These are phyloP conservation scores for Mythimna impura DNA, from an alignment of 2,888 invertebrate species.

Conservation along the genomic window DNA sequence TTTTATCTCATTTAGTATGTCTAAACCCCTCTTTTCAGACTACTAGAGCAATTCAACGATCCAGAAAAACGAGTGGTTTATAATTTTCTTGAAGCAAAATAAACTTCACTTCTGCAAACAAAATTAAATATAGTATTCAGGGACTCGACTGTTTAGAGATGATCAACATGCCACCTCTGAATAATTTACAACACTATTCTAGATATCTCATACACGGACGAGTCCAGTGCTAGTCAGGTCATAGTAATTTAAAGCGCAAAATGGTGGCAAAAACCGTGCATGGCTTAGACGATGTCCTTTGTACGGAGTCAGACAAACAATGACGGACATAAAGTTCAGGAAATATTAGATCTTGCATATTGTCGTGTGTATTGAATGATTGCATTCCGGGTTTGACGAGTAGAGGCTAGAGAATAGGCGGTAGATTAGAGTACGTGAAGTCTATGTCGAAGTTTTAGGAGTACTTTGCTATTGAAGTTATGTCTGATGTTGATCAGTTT, in stretches of 20 bases:
- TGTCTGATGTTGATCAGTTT: neutral
- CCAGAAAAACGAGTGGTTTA: no score
- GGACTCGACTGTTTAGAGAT: neutral
- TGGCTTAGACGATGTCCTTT: constrained; percentile 61
- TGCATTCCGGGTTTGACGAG: constrained; percentile 62
- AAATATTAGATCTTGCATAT: constrained; percentile 66
- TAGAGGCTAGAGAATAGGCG: constrained; percentile 37
- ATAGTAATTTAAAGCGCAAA: constrained; percentile 77
- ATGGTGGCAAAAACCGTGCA: constrained; percentile 78
- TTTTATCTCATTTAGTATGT: no score
- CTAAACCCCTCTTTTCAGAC: no score
- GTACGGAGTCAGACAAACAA: constrained; percentile 61
- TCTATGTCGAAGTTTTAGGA: neutral
- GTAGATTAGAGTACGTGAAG: neutral
- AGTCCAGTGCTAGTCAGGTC: constrained; percentile 69
- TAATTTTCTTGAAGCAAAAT: no score
- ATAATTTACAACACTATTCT: constrained; percentile 54
- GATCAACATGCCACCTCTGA: constrained; percentile 48
- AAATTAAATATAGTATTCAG: neutral
- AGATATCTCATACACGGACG: constrained; percentile 57
- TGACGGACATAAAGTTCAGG: constrained; percentile 61
- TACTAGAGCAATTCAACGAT: no score
- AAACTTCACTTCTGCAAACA: no score
- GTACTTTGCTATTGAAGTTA: neutral
- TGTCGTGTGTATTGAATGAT: constrained; percentile 61